A percentile compares a stretch with the other conserved stretches of the same genome.
phyloP scores from a whole-genome alignment of 2,797 vertebrate genomes.

The Darevskia mixta region DNA sequence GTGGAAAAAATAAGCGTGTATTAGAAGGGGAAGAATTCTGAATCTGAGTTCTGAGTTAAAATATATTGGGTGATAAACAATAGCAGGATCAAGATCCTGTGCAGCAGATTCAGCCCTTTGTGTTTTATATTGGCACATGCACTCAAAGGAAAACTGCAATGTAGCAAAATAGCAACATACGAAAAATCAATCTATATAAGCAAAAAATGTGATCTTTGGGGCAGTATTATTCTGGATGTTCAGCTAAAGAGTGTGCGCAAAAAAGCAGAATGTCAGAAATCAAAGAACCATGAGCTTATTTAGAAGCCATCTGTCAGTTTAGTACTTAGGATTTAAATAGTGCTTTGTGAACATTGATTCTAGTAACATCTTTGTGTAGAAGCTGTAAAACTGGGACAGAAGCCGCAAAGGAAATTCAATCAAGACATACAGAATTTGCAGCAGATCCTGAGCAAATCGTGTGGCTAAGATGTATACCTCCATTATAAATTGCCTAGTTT shows the following conservation, averaged over 20 bases:
- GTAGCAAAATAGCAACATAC: slow-evolving; percentile 40
- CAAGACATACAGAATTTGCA: slow-evolving; percentile 31
- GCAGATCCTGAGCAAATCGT: slow-evolving; percentile 33
- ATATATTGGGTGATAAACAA: slow-evolving; percentile 53
- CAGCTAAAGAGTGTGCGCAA: neutral
- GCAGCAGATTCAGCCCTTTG: slow-evolving; percentile 44
- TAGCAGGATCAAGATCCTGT: slow-evolving; percentile 55
- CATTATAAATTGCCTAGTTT: slow-evolving; percentile 48
- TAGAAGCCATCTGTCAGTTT: slow-evolving; percentile 33
- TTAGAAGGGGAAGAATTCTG: slow-evolving; percentile 34
- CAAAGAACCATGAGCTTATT: slow-evolving; percentile 36
- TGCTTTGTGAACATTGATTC: slow-evolving; percentile 45
- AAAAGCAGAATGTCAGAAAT: slow-evolving; percentile 34
- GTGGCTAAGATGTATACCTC: slow-evolving; percentile 24
- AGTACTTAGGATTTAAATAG: slow-evolving; percentile 43
- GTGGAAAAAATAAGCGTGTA: slow-evolving; percentile 13
- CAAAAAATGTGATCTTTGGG: slow-evolving; percentile 38
- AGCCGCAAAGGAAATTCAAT: slow-evolving; percentile 36
- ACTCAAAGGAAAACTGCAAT: slow-evolving; percentile 75
- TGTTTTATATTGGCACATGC: slow-evolving; percentile 47
- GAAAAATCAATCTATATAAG: slow-evolving; percentile 16
- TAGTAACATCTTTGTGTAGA: slow-evolving; percentile 48
- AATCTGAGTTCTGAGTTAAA: neutral
- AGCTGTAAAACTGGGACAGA: slow-evolving; percentile 50
- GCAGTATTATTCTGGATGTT: slow-evolving; percentile 32